A percentile compares a stretch with the other conserved stretches of the same genome.
These are phyloP conservation scores for Oscheius sp. DNA, from an alignment of 2,888 invertebrate genomes.

Conservation along the genomic window DNA sequence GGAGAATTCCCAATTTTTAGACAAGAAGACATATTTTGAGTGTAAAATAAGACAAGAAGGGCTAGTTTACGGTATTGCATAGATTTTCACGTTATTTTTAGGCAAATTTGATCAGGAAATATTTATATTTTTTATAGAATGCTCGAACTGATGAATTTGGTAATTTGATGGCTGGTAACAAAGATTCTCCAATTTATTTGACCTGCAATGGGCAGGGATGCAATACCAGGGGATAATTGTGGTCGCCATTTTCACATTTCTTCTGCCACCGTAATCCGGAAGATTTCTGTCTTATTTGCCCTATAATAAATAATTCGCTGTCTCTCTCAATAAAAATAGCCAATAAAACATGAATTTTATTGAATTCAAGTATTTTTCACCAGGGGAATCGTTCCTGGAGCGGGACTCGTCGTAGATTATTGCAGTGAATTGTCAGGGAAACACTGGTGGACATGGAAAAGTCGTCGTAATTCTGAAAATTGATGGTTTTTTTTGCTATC, in stretches of 20 bases:
- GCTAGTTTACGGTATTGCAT: too few species aligned
- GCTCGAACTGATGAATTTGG: conserved; percentile 19
- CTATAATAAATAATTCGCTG: neutral
- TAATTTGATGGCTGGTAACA: conserved; percentile 16
- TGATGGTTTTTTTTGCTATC: neutral
- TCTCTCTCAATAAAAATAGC: conserved; percentile 30
- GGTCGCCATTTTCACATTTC: neutral
- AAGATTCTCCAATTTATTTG: neutral
- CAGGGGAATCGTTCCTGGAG: conserved; percentile 15
- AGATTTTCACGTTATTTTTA: too few species aligned
- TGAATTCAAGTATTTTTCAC: conserved; percentile 18
- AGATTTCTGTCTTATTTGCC: neutral
- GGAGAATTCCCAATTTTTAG: too few species aligned
- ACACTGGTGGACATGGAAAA: neutral
- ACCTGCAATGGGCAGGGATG: conserved; percentile 30
- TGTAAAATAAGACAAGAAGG: too few species aligned
- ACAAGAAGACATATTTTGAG: too few species aligned
- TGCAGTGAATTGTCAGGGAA: neutral
- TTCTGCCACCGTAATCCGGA: neutral
- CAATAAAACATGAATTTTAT: neutral
- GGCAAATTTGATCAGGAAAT: too few species aligned
- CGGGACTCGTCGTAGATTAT: neutral
- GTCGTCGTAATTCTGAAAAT: neutral
- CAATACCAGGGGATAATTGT: neutral
- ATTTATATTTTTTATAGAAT: conserved; percentile 8